These are phyloP conservation scores for Damaliscus lunatus DNA, from an alignment of 2,113 vertebrate species.

Conservation along the genomic window DNA sequence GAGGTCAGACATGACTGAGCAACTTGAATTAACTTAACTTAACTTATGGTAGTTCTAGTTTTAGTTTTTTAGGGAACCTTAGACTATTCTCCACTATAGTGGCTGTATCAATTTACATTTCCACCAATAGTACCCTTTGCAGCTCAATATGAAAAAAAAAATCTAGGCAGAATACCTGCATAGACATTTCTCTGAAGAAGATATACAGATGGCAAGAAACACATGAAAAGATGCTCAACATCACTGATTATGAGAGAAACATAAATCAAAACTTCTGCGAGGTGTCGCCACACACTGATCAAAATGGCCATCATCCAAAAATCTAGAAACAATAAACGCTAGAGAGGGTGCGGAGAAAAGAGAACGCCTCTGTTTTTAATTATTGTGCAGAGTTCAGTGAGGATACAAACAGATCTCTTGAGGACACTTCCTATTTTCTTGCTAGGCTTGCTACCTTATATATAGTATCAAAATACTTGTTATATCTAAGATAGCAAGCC, in stretches of 20 bases:
- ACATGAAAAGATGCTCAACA: neutral
- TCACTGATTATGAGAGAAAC: neutral
- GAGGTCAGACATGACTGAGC: no score
- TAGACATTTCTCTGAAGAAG: neutral
- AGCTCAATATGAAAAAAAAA: neutral
- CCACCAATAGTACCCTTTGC: neutral
- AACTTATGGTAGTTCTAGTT: neutral
- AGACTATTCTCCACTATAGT: neutral
- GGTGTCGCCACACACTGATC: neutral
- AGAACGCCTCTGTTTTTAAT: neutral
- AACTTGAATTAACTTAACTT: no score
- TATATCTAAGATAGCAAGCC: neutral
- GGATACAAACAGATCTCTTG: neutral
- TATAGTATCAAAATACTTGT: neutral
- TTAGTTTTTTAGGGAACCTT: neutral
- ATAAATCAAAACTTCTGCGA: neutral
- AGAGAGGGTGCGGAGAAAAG: neutral
- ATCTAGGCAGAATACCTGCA: neutral
- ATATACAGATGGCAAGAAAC: neutral
- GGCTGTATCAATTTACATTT: neutral
- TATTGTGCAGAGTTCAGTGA: neutral
- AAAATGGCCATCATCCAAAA: neutral
- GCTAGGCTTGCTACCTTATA: neutral
- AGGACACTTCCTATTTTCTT: neutral
- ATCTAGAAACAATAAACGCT: neutral